Evolutionary conservation across 2,797 vertebrate genomes (phyloP).

Genomic region (Cynopterus sphinx): DNA sequence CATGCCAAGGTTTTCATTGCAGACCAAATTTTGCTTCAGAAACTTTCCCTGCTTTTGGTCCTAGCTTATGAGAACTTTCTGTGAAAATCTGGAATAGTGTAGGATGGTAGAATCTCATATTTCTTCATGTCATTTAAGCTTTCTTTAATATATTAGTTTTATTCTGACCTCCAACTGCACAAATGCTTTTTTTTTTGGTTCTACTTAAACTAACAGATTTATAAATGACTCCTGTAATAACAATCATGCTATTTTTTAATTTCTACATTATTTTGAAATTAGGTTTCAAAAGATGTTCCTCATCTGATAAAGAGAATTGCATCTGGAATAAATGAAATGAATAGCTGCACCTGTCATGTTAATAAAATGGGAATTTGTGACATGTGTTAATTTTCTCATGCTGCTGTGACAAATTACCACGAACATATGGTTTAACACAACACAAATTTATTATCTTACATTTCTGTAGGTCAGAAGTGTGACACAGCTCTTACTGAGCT

Average conservation of each 20-base stretch:
- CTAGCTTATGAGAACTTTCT: background rate
- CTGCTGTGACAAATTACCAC: background rate
- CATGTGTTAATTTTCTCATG: background rate
- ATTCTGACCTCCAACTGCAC: background rate
- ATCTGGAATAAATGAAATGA: background rate
- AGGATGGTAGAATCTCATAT: background rate
- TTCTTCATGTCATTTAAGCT: background rate
- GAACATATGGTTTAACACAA: background rate
- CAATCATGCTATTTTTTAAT: background rate
- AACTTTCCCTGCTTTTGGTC: background rate
- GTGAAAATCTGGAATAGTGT: background rate
- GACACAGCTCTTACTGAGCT: background rate
- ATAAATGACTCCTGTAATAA: background rate
- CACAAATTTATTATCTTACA: background rate
- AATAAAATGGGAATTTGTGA: background rate
- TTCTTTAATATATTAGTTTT: background rate
- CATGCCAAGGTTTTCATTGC: background rate
- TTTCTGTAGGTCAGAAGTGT: background rate
- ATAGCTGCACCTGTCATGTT: background rate
- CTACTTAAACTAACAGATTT: background rate
- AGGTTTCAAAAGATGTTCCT: constrained; percentile 12
- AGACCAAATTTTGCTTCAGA: background rate
- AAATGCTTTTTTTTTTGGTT: background rate
- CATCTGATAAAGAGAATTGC: background rate
- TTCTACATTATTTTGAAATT: constrained; percentile 22